These are phyloP conservation scores for Dendrocopos noguchii DNA, from an alignment of 2,113 vertebrate species.

Conservation along the genomic window DNA sequence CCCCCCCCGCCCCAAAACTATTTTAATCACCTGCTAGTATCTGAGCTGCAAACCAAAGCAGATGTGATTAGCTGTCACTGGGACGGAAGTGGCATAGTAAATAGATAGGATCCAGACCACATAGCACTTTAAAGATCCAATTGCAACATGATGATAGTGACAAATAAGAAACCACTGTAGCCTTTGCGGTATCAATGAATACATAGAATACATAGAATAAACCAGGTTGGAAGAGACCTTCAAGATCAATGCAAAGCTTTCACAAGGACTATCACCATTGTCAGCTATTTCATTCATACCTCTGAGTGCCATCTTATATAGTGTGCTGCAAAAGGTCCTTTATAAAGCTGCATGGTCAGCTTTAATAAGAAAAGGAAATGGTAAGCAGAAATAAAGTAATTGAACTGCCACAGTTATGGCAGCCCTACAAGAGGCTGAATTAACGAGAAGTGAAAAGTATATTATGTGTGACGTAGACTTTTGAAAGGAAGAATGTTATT, in stretches of 20 bases:
- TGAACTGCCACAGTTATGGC: neutral
- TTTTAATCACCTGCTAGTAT: neutral
- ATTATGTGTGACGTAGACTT: neutral
- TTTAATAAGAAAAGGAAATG: constrained; percentile 24
- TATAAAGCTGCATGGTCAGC: constrained; percentile 2
- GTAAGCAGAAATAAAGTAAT: constrained; percentile 28
- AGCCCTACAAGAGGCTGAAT: neutral
- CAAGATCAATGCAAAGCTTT: constrained; percentile 27
- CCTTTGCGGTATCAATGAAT: neutral
- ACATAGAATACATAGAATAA: no score
- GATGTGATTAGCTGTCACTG: constrained; percentile 1
- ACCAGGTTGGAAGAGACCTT: no score
- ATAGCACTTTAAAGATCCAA: constrained; percentile 34
- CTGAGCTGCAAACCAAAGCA: constrained; percentile 10
- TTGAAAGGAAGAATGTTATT: neutral
- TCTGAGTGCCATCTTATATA: neutral
- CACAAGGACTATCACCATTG: neutral
- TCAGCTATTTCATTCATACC: constrained; percentile 35
- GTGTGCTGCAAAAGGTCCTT: neutral
- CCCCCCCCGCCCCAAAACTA: neutral
- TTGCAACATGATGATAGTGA: neutral
- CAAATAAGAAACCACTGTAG: constrained; percentile 36
- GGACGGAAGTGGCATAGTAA: neutral
- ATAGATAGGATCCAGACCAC: constrained; percentile 4
- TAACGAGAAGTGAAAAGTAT: neutral